A percentile compares a stretch with the other conserved stretches of the same genome.
Evolutionary conservation across 2,888 invertebrate species (phyloP).

Genomic region (Cryptocephalus moraei): DNA sequence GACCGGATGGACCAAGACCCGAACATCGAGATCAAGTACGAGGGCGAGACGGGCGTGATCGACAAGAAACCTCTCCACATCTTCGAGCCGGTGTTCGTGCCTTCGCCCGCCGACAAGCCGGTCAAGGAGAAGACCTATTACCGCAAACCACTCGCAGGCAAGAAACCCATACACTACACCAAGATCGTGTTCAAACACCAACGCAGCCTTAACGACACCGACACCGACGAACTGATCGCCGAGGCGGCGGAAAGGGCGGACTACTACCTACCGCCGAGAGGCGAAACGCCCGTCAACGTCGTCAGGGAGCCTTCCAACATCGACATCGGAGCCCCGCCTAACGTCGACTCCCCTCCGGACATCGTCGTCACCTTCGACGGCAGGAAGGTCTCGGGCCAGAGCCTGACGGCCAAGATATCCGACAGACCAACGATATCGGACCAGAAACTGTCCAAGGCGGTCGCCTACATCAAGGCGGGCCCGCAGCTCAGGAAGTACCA

Average conservation of each 20-base stretch:
- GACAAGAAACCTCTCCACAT: conserved; percentile 46
- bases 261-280: conserved; percentile 63
- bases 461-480: conserved; percentile 49
- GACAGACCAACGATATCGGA: conserved; percentile 23
- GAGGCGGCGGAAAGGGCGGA: conserved; percentile 64
- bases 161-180: conserved; percentile 10
- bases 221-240: conserved; percentile 42
- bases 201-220: conserved; percentile 16
- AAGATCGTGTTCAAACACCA: conserved; percentile 20
- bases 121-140: conserved; percentile 24
- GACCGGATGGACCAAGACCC: conserved; percentile 40
- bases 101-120: conserved; percentile 59
- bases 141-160: conserved; percentile 30
- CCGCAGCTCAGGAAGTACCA: conserved; percentile 68
- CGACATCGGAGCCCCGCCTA: conserved; percentile 34
- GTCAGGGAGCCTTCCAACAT: conserved; percentile 34
- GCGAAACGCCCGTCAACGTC: conserved; percentile 35
- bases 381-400: conserved; percentile 59
- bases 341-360: conserved; percentile 35
- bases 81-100: conserved; percentile 74
- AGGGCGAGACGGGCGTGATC: conserved; percentile 41
- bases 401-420: conserved; percentile 39
- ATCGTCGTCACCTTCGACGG: conserved; percentile 68
- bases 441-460: conserved; percentile 41
- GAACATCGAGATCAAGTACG: conserved; percentile 34